Percentiles rank a stretch among this genome's conserved stretches.
phyloP scores from a whole-genome alignment of 2,113 vertebrate species.

The Ceyx cyanopectus region DNA sequence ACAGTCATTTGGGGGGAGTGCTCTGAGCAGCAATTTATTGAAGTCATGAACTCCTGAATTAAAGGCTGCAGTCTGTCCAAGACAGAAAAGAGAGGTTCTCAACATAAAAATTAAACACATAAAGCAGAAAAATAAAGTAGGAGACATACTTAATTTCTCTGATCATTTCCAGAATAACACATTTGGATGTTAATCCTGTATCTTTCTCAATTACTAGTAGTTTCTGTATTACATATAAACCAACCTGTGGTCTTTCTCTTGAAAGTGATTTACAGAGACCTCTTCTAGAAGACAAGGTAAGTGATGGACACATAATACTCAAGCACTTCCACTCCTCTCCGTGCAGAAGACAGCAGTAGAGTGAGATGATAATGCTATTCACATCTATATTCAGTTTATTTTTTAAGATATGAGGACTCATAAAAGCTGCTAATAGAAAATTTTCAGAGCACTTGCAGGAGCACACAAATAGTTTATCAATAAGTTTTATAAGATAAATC shows the following conservation, averaged over 20 bases:
- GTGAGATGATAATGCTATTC: fast-evolving
- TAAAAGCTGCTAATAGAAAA: not conserved
- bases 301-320: not conserved
- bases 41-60: not conserved
- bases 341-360: fast-evolving
- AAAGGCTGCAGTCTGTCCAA: not conserved
- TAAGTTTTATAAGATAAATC: not conserved
- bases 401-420: not conserved
- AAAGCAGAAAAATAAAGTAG: not conserved
- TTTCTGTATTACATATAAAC: not conserved
- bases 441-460: not conserved
- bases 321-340: not conserved
- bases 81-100: not conserved
- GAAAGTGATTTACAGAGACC: not conserved
- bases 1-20: not conserved
- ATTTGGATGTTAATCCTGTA: not conserved
- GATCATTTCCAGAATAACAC: not conserved
- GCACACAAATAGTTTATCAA: not conserved
- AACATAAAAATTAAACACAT: not conserved
- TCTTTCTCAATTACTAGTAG: not conserved
- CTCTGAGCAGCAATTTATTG: not conserved
- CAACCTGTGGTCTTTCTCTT: not conserved
- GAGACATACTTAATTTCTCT: not conserved
- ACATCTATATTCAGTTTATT: not conserved
- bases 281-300: not conserved